Evolutionary conservation across 2,888 invertebrate species (phyloP).

Genomic region (Incurvaria masculella): DNA sequence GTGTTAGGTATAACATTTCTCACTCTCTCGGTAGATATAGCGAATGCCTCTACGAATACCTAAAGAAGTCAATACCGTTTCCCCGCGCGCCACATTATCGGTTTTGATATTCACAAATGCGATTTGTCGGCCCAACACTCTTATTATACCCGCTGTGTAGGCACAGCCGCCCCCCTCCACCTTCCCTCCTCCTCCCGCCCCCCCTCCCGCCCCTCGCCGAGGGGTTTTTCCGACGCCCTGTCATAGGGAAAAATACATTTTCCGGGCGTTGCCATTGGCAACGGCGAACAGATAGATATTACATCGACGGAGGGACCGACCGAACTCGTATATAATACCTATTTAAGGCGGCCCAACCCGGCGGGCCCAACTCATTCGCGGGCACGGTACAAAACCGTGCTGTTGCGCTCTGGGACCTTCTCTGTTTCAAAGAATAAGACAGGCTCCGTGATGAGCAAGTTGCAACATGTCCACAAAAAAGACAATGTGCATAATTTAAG

Average conservation of each 20-base stretch:
- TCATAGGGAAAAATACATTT: constrained; percentile 37
- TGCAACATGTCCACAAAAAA: too few species aligned
- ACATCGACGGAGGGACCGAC: constrained; percentile 31
- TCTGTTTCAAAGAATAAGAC: too few species aligned
- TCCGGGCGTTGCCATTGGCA: constrained; percentile 38
- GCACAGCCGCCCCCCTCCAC: constrained; percentile 15
- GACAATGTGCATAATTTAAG: too few species aligned
- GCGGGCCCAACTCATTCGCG: too few species aligned
- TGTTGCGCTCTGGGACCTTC: too few species aligned
- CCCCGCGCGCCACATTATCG: neutral
- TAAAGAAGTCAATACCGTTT: neutral
- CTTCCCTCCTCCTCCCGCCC: constrained; percentile 11
- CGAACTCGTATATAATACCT: constrained; percentile 21
- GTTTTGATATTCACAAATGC: neutral
- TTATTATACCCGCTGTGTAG: constrained; percentile 20
- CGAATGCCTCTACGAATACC: neutral
- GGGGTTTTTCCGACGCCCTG: constrained; percentile 17
- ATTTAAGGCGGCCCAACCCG: too few species aligned
- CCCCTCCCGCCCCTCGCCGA: constrained; percentile 7
- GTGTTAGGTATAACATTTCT: too few species aligned
- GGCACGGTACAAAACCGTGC: too few species aligned
- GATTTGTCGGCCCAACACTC: neutral
- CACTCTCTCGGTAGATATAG: too few species aligned
- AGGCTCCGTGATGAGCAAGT: too few species aligned
- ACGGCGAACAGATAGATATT: constrained; percentile 41